Evolutionary conservation across 2,113 vertebrate species (phyloP), one percentile per base, ranked within the genome.

Genomic region (Condylura cristata): DNA sequence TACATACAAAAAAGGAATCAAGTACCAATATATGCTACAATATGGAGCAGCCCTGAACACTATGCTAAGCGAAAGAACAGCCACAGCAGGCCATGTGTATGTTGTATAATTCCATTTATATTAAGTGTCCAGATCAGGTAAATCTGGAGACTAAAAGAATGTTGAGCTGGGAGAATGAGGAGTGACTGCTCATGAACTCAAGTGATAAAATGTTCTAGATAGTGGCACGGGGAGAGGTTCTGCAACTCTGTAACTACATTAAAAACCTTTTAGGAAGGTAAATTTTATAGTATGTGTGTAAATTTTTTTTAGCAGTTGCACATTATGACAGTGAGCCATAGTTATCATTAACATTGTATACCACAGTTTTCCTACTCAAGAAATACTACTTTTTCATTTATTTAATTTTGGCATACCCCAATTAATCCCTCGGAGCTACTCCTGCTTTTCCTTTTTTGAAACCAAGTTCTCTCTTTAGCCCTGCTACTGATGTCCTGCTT

Each of bases 161-260:
- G 74, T 89, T 30, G 22, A 44, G 6, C 65, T 30, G 1, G 11
- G 41, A 8, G 14, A 30, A 41, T n/a, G 37, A 34, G 89, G 58
- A 51, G 41, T 51, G 51, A 66, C 6, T 39, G 22, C 44, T 63
- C 48, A 53, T 30, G 34, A 32, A 63, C 46, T 61, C 76, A 53
- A 32, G n/a, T 61, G 85, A 96, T 70, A 80, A 70, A 60, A 48
- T 79, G 66, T 65, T 86, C 61, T 71, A 56, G 79, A 34, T 34
- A 37, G 11, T 58, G 11, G n/a, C n/a, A n/a, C n/a, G n/a, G 84
- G 20, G 11, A 3, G 60, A 39, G 41, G 34, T 75, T 60, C 48
- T 58, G 53, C 79, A 72, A 71, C 70, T 68, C 68, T 78, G 18
- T 89, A 44, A 76, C 46, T 41, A 76, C 24, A 76, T 61, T 71